Conservation (phyloP, 92 coral and sea anemone species). For the Epizoanthus illoricatus region DNA sequence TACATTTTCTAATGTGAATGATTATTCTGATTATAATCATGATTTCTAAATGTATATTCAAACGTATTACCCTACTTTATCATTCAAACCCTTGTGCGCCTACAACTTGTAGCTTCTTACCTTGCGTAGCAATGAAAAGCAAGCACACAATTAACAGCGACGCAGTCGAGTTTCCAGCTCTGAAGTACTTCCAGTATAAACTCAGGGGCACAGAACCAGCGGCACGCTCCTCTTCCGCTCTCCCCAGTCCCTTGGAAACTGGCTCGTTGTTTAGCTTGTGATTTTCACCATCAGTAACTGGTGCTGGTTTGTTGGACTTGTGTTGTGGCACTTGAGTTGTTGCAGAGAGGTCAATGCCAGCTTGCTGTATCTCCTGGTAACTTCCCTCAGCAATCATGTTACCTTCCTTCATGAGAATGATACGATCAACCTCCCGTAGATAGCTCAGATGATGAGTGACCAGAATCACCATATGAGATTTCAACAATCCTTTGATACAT, state of each 20-base stretch:
- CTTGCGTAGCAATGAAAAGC: conserved; percentile 30
- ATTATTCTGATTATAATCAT: neutral
- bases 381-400: conserved; percentile 26
- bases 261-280: neutral
- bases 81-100: neutral
- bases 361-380: conserved; percentile 9
- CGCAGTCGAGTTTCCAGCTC: conserved; percentile 25
- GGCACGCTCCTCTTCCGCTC: conserved; percentile 17
- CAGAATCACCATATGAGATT: conserved; percentile 22
- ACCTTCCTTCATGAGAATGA: conserved; percentile 25
- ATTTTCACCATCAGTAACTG: neutral
- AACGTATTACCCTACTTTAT: too few relatives aligned
- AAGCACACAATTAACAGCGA: conserved; percentile 12
- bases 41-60: neutral
- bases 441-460: conserved; percentile 36
- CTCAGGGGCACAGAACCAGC: conserved; percentile 24
- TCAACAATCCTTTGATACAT: conserved; percentile 22
- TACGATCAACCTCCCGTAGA: conserved; percentile 33
- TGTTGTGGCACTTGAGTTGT: neutral
- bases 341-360: conserved; percentile 25
- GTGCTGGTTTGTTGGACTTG: neutral
- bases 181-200: conserved; percentile 30
- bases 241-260: conserved; percentile 12
- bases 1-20: too few relatives aligned
- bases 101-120: neutral